Evolutionary conservation across 2,888 invertebrate species (phyloP).

Genomic region (Apomyelois bistriatella): DNA sequence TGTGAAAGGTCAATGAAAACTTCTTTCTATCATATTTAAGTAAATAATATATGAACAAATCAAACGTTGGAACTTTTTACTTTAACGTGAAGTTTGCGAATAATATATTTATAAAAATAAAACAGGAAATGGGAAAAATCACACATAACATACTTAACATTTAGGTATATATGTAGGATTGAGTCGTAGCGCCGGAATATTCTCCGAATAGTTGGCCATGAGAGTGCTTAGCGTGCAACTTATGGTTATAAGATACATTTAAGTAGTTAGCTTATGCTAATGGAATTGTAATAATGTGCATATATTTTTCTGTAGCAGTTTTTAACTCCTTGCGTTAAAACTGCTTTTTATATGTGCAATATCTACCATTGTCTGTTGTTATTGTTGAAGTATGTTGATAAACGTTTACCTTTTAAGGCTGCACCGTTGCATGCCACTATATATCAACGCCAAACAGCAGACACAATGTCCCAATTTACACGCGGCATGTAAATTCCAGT

Average conservation of each 20-base stretch:
- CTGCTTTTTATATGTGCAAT: too few species aligned
- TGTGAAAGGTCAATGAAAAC: neutral
- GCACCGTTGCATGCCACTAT: conserved; percentile 26
- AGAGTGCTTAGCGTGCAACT: neutral
- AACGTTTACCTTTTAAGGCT: neutral
- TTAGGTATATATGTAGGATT: too few species aligned
- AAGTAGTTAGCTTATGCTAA: neutral
- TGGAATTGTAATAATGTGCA: neutral
- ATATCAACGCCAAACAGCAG: conserved; percentile 13
- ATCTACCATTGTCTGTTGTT: too few species aligned
- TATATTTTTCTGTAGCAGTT: too few species aligned
- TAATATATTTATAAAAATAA: too few species aligned
- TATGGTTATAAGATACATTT: conserved; percentile 3
- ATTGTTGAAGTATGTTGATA: too few species aligned
- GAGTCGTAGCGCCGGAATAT: neutral
- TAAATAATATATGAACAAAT: neutral
- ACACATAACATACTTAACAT: too few species aligned
- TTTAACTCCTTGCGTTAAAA: too few species aligned
- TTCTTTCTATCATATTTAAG: neutral
- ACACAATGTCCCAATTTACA: conserved; percentile 30
- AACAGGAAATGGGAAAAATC: too few species aligned
- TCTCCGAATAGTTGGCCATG: neutral
- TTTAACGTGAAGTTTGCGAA: neutral
- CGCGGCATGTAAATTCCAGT: conserved; percentile 26
- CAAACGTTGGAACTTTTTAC: too few species aligned